Evolutionary conservation across 2,888 invertebrate genomes (phyloP).

Genomic region (Leptopilina drosophilae): DNA sequence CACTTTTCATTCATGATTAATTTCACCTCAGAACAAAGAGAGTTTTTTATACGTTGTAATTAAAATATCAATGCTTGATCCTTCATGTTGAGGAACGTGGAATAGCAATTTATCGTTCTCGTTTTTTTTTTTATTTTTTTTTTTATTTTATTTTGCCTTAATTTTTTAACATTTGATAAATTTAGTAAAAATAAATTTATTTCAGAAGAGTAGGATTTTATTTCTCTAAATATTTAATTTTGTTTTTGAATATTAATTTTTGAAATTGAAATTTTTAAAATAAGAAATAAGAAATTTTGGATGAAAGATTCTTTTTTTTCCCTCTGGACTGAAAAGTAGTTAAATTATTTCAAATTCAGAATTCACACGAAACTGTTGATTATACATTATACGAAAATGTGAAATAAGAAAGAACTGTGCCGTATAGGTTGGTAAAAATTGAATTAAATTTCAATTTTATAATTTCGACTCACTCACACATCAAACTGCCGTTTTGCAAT

Average conservation of each 20-base stretch:
- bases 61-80: slow-evolving; percentile 26
- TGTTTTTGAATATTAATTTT: neutral
- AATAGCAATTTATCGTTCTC: neutral
- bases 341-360: neutral
- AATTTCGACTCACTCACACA: slow-evolving; percentile 11
- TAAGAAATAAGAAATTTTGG: too few relatives aligned
- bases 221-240: too few relatives aligned
- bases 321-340: neutral
- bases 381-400: slow-evolving; percentile 1
- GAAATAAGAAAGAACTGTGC: slow-evolving; percentile 15
- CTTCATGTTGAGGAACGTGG: neutral
- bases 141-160: neutral
- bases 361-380: neutral
- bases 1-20: slow-evolving; percentile 33
- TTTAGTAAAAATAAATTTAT: too few relatives aligned
- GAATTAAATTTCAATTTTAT: slow-evolving; percentile 38
- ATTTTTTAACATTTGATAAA: too few relatives aligned
- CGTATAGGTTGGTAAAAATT: neutral
- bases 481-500: slow-evolving; percentile 44
- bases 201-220: too few relatives aligned
- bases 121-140: neutral
- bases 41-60: slow-evolving; percentile 16
- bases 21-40: slow-evolving; percentile 14
- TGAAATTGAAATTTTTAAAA: neutral
- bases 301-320: neutral